Evolutionary conservation across 2,888 invertebrate species (phyloP).

Genomic region (Melinaea marsaeus): DNA sequence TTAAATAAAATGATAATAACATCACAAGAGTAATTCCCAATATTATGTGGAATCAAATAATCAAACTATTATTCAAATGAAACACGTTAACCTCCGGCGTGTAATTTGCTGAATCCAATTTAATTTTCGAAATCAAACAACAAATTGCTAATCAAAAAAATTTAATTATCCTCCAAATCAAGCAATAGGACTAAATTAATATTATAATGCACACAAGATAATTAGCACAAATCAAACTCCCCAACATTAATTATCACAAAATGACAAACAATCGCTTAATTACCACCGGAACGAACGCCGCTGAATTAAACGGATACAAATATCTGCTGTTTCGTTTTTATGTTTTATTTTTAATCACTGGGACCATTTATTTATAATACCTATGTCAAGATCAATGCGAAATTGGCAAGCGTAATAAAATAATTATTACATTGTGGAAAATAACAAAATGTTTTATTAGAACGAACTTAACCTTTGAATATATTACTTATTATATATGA

Average conservation of each 20-base stretch:
- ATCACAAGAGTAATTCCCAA: slow-evolving; percentile 25
- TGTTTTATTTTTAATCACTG: not conserved
- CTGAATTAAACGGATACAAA: slow-evolving; percentile 62
- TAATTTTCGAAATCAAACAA: slow-evolving; percentile 24
- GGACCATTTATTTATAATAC: no score
- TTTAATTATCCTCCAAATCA: slow-evolving; percentile 30
- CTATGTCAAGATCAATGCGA: no score
- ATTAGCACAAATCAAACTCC: slow-evolving; percentile 73
- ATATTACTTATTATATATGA: no score
- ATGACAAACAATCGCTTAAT: slow-evolving; percentile 75
- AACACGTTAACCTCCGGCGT: not conserved
- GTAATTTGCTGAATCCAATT: slow-evolving; percentile 17
- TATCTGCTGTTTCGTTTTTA: slow-evolving; percentile 53
- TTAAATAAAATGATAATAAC: not conserved
- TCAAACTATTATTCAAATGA: slow-evolving; percentile 17
- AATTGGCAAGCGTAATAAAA: no score
- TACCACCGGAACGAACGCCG: slow-evolving; percentile 67
- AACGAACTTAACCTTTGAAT: no score
- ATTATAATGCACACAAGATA: slow-evolving; percentile 65
- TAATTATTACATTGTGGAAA: no score
- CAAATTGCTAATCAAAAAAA: slow-evolving; percentile 32
- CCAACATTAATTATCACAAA: slow-evolving; percentile 71
- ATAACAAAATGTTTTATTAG: no score
- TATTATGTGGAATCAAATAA: slow-evolving; percentile 38
- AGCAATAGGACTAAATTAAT: slow-evolving; percentile 47